These are phyloP conservation scores for Malaclemys terrapin DNA, from an alignment of 2,113 vertebrate genomes.

Conservation along the genomic window DNA sequence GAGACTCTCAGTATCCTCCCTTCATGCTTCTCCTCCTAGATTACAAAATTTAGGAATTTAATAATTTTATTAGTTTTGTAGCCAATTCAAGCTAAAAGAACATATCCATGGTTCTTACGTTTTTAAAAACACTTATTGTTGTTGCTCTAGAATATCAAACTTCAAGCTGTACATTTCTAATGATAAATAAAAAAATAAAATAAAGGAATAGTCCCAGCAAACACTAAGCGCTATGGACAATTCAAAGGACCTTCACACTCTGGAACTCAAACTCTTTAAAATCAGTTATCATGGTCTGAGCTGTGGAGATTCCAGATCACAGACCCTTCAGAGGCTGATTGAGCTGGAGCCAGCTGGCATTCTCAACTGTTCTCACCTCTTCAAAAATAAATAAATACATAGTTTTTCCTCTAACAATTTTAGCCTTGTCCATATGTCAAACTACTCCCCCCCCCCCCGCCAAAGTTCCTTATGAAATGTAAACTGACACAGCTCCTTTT, in stretches of 20 bases:
- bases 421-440: background rate
- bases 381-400: background rate
- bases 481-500: background rate
- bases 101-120: background rate
- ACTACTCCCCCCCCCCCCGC: background rate
- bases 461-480: background rate
- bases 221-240: background rate
- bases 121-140: background rate
- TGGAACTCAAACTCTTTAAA: background rate
- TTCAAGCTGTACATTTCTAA: background rate
- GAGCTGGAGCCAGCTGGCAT: background rate
- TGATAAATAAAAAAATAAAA: background rate
- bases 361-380: background rate
- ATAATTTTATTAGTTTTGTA: slow-evolving; percentile 11
- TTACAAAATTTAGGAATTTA: background rate
- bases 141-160: background rate
- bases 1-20: slow-evolving; percentile 83
- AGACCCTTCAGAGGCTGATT: background rate
- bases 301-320: background rate
- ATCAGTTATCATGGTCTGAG: background rate
- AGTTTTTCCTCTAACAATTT: background rate
- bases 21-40: slow-evolving; percentile 87
- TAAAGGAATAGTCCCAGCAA: background rate
- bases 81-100: background rate
- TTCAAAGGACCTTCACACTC: background rate